Evolutionary conservation across 2,888 invertebrate species (phyloP).

Genomic region (Noctua janthina): DNA sequence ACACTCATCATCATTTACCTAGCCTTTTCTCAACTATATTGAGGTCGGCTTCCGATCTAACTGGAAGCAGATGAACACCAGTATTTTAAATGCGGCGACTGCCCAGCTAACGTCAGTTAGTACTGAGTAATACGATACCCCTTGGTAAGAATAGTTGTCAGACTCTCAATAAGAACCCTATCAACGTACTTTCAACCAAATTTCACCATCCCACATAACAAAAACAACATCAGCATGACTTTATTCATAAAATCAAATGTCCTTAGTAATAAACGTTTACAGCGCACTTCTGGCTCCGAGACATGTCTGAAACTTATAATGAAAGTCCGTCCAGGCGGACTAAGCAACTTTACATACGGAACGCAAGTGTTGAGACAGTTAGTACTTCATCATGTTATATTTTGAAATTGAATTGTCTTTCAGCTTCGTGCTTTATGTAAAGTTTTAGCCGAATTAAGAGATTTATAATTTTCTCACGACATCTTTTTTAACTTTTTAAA

Average conservation of each 20-base stretch:
- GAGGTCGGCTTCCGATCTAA: not conserved
- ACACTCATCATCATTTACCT: not conserved
- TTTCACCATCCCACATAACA: not conserved
- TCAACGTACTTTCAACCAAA: not conserved
- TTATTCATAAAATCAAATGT: conserved; percentile 31
- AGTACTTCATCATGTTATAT: conserved; percentile 20
- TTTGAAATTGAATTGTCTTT: conserved; percentile 31
- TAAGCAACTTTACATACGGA: conserved; percentile 44
- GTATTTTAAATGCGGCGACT: not conserved
- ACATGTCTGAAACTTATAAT: conserved; percentile 44
- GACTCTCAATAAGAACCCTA: not conserved
- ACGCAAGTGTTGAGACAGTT: conserved; percentile 17
- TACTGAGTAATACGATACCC: too few species aligned
- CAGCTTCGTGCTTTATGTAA: not conserved
- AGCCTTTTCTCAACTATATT: not conserved
- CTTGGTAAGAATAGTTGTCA: not conserved
- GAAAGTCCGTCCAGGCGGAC: conserved; percentile 37
- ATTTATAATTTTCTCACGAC: too few species aligned
- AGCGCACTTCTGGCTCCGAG: conserved; percentile 11
- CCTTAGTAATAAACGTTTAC: conserved; percentile 33
- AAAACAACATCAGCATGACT: conserved; percentile 12
- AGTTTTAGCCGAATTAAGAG: too few species aligned
- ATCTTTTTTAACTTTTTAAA: too few species aligned
- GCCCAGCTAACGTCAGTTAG: too few species aligned
- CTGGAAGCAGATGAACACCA: not conserved